Conservation (phyloP, 2,888 invertebrate species). For the Lasioglossum morio region DNA sequence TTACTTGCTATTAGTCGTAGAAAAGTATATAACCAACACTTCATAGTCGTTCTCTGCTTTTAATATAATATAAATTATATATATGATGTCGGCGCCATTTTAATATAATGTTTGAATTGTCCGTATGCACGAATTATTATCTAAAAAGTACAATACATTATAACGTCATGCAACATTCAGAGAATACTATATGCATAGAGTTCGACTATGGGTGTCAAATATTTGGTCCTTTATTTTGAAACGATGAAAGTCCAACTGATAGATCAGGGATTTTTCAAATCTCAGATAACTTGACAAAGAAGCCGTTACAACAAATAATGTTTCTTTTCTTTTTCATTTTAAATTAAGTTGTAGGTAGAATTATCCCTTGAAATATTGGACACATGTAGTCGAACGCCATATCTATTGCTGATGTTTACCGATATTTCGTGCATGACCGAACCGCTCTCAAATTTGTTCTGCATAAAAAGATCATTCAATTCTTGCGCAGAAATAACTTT, state of each 20-base stretch:
- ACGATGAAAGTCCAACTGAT: too few relatives aligned
- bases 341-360: not conserved
- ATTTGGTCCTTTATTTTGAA: too few relatives aligned
- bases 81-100: too few relatives aligned
- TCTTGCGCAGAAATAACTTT: conserved; percentile 42
- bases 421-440: conserved; percentile 34
- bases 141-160: conserved; percentile 36
- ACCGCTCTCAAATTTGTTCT: conserved; percentile 14
- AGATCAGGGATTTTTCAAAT: not conserved
- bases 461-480: conserved; percentile 2
- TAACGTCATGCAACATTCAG: not conserved
- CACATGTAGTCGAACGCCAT: not conserved
- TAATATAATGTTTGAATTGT: conserved; percentile 18
- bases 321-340: not conserved
- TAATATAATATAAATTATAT: too few relatives aligned
- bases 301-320: too few relatives aligned
- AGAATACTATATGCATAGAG: not conserved
- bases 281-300: too few relatives aligned
- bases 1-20: not conserved
- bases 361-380: not conserved
- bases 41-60: not conserved
- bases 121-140: conserved; percentile 37
- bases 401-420: conserved; percentile 45
- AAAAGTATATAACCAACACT: not conserved
- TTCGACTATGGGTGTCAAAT: not conserved